Evolutionary conservation across 2,888 invertebrate genomes (phyloP), one percentile per base, ranked within the genome.

Genomic region (Notodonta ziczac): DNA sequence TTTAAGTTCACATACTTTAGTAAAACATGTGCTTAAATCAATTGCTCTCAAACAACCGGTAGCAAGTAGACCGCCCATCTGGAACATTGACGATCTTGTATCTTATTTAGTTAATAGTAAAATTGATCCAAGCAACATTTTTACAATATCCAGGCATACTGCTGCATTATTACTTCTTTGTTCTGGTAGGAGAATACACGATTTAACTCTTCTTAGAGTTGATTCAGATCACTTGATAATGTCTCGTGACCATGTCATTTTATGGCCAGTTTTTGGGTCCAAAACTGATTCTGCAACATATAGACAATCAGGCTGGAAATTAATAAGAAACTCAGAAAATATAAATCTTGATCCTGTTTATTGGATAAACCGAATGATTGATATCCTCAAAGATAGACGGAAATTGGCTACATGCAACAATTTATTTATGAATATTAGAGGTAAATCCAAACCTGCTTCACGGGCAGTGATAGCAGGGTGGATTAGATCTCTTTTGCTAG

Each of bases 101-200:
- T 24, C 58, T 0, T 67, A 16, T 50, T 39, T 67, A n/a, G 14
- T 16, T 13, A n/a, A 4, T 24, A 54, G 57, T n/a, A 5, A 48
- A 3, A 9, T 65, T 9, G 39, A 66, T 32, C 16, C 14, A 0
- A 42, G 44, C 2, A 71, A 57, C 44, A 1, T 73, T 4, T 76
- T 68, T 56, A 59, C 65, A 54, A 60, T 65, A 0, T 69, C 68
- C 0, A 56, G 64, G 7, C 70, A 70, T 40, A 35, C 58, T 6
- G 64, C 69, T 0, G 14, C 53, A 0, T 44, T 75, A 5, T 60
- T 77, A 4, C 48, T 77, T 0, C 50, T 74, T 48, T 61, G 65
- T 1, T 61, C 77, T 1, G 70, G 73, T 0, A 40, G 73, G 51
- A 59, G 75, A 13, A 57, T 76, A 4, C 76, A 78, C 32, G 74